Percentiles rank a stretch among this genome's conserved stretches.
phyloP scores from a whole-genome alignment of 2,113 vertebrate genomes.

The Tychaedon coryphoeus region DNA sequence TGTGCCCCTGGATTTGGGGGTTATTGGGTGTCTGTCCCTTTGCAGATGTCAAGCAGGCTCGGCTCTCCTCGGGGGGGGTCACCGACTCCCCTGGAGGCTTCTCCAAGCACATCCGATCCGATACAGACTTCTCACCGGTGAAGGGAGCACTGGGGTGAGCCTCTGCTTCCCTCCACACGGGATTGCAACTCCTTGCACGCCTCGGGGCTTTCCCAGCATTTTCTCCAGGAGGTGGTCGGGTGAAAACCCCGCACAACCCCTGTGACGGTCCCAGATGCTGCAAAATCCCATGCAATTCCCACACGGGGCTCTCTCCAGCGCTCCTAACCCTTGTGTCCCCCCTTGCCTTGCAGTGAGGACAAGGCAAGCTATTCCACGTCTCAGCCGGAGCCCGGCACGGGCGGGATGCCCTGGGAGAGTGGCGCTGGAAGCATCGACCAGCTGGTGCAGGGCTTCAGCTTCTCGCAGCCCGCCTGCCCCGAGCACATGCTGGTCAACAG shows the following conservation, averaged over 20 bases:
- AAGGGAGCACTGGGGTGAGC: constrained; percentile 68
- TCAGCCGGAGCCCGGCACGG: constrained; percentile 86
- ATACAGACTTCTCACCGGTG: constrained; percentile 71
- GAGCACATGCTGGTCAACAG: constrained; percentile 95
- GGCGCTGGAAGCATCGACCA: constrained; percentile 71
- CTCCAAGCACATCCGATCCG: constrained; percentile 78
- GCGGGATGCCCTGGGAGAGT: constrained; percentile 78
- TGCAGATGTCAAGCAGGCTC: constrained; percentile 72
- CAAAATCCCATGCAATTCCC: rapidly evolving
- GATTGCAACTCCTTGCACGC: rapidly evolving
- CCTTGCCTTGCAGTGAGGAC: constrained; percentile 79
- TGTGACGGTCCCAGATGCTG: rapidly evolving
- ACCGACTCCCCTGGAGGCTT: constrained; percentile 69
- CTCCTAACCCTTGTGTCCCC: neutral
- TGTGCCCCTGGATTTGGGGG: rapidly evolving
- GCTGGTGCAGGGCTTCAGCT: constrained; percentile 87
- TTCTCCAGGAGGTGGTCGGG: rapidly evolving
- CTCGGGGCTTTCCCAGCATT: rapidly evolving
- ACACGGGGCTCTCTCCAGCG: rapidly evolving
- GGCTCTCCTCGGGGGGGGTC: constrained; percentile 48
- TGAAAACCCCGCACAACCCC: rapidly evolving
- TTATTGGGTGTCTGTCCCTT: neutral
- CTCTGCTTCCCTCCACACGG: rapidly evolving
- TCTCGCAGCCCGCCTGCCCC: constrained; percentile 90
- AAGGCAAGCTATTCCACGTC: constrained; percentile 86